Evolutionary conservation across 2,888 invertebrate genomes (phyloP).

Genomic region (Ophion slaviceki): DNA sequence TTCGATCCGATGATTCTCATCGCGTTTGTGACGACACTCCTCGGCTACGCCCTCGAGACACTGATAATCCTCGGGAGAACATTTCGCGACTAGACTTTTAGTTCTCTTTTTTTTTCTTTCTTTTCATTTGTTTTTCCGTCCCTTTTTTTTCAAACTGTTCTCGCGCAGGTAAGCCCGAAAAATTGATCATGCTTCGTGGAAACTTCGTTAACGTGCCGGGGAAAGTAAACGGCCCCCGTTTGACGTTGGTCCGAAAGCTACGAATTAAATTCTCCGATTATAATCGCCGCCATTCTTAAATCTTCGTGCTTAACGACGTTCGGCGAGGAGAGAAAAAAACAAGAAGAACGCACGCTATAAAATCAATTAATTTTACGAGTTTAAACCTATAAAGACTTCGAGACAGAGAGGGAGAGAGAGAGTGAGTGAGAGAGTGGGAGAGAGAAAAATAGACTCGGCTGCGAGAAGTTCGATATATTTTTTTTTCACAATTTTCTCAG

Average conservation of each 20-base stretch:
- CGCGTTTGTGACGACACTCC: constrained; percentile 29
- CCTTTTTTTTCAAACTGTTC: background rate
- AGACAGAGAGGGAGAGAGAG: background rate
- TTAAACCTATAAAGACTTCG: constrained; percentile 29
- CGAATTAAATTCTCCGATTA: constrained; percentile 48
- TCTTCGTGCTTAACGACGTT: constrained; percentile 53
- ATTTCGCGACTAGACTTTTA: constrained; percentile 1
- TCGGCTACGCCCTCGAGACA: constrained; percentile 35
- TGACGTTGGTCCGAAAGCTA: constrained; percentile 1
- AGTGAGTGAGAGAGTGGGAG: constrained; percentile 23
- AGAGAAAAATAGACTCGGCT: constrained; percentile 6
- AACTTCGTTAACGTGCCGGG: background rate
- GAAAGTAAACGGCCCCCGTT: background rate
- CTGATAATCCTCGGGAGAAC: background rate
- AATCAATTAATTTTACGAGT: constrained; percentile 54
- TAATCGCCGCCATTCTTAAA: constrained; percentile 64
- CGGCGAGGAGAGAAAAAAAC: constrained; percentile 22
- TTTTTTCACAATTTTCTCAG: constrained; percentile 2
- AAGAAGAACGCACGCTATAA: background rate
- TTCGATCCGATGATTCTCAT: constrained; percentile 17
- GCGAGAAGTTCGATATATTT: constrained; percentile 25
- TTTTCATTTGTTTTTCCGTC: background rate
- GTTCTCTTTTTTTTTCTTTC: constrained; percentile 19
- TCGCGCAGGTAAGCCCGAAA: background rate
- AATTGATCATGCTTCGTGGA: background rate